These are phyloP conservation scores for Gila robusta DNA, from an alignment of 2,797 vertebrate genomes.

Conservation along the genomic window DNA sequence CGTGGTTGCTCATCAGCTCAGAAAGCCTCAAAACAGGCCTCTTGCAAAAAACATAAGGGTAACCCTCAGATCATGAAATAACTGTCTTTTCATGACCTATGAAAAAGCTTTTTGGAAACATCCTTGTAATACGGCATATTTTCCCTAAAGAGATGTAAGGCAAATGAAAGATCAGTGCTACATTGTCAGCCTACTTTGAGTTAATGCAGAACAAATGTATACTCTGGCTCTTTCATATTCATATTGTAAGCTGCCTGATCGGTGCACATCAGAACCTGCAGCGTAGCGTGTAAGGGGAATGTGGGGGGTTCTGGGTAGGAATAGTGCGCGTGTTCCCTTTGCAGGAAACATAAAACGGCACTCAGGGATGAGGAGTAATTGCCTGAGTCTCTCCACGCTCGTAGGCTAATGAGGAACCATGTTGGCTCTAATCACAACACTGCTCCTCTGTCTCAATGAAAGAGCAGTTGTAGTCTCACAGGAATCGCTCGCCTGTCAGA, in stretches of 20 bases:
- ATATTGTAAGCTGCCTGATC: slow-evolving; percentile 65
- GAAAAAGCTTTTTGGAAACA: slow-evolving; percentile 61
- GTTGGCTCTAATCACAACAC: slow-evolving; percentile 66
- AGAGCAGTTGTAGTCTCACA: slow-evolving; percentile 58
- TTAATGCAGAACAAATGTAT: slow-evolving; percentile 67
- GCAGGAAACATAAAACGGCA: slow-evolving; percentile 88
- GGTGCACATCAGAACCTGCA: slow-evolving; percentile 59
- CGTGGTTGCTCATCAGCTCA: slow-evolving; percentile 46
- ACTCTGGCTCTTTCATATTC: slow-evolving; percentile 63
- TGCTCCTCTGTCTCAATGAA: slow-evolving; percentile 59
- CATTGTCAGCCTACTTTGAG: slow-evolving; percentile 58
- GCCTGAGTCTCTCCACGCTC: slow-evolving; percentile 58
- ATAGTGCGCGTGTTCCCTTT: slow-evolving; percentile 59
- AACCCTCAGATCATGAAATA: slow-evolving; percentile 60
- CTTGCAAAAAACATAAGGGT: slow-evolving; percentile 45
- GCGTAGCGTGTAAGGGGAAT: slow-evolving; percentile 48
- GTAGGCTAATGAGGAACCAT: slow-evolving; percentile 67
- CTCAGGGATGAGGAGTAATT: slow-evolving; percentile 79
- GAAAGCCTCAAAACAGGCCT: slow-evolving; percentile 35
- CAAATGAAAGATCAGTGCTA: slow-evolving; percentile 61
- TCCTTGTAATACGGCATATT: slow-evolving; percentile 54
- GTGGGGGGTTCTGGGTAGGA: slow-evolving; percentile 41
- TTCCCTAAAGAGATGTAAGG: slow-evolving; percentile 56
- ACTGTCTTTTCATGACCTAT: slow-evolving; percentile 62
- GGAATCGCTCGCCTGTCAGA: slow-evolving; percentile 59